Base-by-base conservation (phyloP, 2,797 vertebrate species). In the Oreortyx pictus region DNA sequence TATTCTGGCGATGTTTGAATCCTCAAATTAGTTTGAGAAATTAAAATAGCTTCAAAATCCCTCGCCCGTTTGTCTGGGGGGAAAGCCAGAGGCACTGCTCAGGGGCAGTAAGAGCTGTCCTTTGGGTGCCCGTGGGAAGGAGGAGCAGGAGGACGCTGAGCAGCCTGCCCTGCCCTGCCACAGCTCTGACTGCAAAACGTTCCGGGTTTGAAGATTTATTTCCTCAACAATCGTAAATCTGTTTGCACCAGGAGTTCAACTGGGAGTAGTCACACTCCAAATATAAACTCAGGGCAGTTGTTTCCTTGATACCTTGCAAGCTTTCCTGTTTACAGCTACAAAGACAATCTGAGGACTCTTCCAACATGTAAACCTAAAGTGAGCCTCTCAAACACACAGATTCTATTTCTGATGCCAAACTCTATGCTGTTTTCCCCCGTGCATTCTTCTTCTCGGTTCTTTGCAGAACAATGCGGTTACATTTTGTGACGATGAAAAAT, bases 401-500 rank as follows among this genome's bases (percentile, higher is more conserved):
- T 67, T 86, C 84, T 59, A 67, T 73, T 79, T 29, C 35, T 7
- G 46, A 78, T 31, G 35, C 62, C 65, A 19, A 79, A 66, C 22
- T 74, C 43, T 90, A 24, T 43, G 15, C 64, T 92, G 23, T 65
- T 77, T 75, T 25, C 16, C 77, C 70, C 54, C n/a, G 29, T 29
- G 16, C 47, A 2, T 4, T 13, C 22, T 23, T 74, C 65, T 57
- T 65, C 43, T 12, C n/a, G 29, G 2, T 14, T 86, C 33, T 61
- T 67, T 76, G 72, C 64, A 64, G 43, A 82, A 56, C 59, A 64
- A 23, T 16, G 64, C 62, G 73, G 35, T 67, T 88, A n/a, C 33
- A 27, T 82, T 73, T 76, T 35, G 81, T 87, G 93, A 72, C 64
- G 76, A 79, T 33, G 75, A 68, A 59, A 89, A 68, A 92, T 7